phyloP scores from a whole-genome alignment of 2,113 vertebrate species.

The Pachypanchax playfairii region DNA sequence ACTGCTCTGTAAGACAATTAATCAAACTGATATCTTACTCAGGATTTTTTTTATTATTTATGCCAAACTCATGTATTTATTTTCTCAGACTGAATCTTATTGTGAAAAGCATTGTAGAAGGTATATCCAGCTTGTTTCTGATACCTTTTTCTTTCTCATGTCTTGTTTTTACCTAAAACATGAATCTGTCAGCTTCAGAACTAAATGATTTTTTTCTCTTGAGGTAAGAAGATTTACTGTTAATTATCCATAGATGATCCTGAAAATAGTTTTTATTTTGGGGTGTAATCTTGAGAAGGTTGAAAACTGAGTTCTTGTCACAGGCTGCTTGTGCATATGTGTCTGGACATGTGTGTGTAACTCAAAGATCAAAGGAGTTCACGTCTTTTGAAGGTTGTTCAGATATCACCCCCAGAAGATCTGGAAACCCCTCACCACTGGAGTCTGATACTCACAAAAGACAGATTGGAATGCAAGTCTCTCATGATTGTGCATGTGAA shows the following conservation, averaged over 20 bases:
- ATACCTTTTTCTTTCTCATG: not conserved
- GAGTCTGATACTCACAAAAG: constrained; percentile 43
- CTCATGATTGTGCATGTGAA: not conserved
- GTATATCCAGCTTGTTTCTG: not conserved
- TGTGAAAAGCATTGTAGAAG: too few relatives aligned
- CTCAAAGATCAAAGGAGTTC: constrained; percentile 53
- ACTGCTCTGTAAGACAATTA: not conserved
- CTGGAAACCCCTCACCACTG: constrained; percentile 42
- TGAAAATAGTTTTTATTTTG: not conserved
- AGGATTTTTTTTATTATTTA: too few relatives aligned
- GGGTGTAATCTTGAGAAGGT: not conserved
- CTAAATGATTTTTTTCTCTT: not conserved
- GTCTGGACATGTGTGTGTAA: not conserved
- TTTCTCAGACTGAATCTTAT: too few relatives aligned
- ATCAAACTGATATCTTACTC: constrained; percentile 32
- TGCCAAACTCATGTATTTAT: too few relatives aligned
- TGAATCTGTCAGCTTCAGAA: too few relatives aligned
- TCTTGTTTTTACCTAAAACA: too few relatives aligned
- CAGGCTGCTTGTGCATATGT: not conserved
- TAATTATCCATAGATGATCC: too few relatives aligned
- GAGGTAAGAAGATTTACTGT: too few relatives aligned
- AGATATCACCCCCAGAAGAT: constrained; percentile 42
- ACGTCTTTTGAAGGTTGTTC: constrained; percentile 56
- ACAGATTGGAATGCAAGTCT: constrained; percentile 41
- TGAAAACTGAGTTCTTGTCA: not conserved